Conservation (phyloP, 2,113 vertebrate genomes). For the Chiloscyllium plagiosum region DNA sequence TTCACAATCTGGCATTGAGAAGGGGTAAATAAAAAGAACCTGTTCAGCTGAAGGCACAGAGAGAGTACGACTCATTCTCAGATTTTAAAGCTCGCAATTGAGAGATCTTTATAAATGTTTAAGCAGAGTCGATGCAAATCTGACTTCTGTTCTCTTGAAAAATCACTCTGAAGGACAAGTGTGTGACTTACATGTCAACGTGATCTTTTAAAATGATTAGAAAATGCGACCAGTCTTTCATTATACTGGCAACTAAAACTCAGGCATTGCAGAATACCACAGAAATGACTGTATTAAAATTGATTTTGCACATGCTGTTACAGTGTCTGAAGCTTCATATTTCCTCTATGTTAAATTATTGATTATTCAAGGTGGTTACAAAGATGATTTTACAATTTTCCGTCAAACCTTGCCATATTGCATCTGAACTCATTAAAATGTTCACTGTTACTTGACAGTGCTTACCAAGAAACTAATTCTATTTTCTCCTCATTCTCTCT, state of each 20-base stretch:
- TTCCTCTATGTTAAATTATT: slow-evolving; percentile 20
- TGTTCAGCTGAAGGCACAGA: slow-evolving; percentile 41
- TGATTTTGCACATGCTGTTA: not conserved
- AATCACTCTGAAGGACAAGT: slow-evolving; percentile 25
- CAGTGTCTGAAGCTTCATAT: not conserved
- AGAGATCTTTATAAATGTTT: slow-evolving; percentile 27
- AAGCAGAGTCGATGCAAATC: not conserved
- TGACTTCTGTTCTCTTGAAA: slow-evolving; percentile 13
- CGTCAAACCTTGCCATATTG: slow-evolving; percentile 26
- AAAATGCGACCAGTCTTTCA: not conserved
- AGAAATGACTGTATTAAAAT: slow-evolving; percentile 19
- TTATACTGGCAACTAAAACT: not conserved
- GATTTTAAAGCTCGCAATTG: slow-evolving; percentile 25
- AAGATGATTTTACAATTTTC: slow-evolving; percentile 1
- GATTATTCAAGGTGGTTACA: slow-evolving; percentile 9
- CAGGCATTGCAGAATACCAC: not conserved
- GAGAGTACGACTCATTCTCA: slow-evolving; percentile 48
- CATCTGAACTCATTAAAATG: not conserved
- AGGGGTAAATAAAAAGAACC: slow-evolving; percentile 41
- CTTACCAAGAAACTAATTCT: not conserved
- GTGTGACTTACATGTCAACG: not conserved
- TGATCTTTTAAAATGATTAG: slow-evolving; percentile 30
- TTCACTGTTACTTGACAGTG: not conserved
- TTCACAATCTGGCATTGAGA: not conserved
- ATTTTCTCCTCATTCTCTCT: not conserved